Evolutionary conservation across 2,797 vertebrate genomes (phyloP).

Genomic region (Adelosebastes latens): DNA sequence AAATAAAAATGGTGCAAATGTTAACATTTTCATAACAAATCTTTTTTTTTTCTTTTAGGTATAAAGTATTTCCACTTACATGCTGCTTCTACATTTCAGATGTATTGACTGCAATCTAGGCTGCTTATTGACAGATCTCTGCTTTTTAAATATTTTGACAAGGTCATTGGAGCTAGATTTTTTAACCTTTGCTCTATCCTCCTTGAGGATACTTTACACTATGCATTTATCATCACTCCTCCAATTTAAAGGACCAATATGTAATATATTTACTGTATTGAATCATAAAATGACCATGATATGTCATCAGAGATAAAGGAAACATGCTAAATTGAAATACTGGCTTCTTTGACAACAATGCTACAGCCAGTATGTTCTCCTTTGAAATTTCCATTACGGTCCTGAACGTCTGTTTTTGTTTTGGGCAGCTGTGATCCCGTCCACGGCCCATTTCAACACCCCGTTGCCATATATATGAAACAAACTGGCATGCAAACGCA

Average conservation of each 20-base stretch:
- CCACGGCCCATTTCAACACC: too few relatives aligned
- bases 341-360: too few relatives aligned
- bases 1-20: neutral
- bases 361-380: too few relatives aligned
- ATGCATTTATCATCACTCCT: neutral
- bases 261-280: too few relatives aligned
- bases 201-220: neutral
- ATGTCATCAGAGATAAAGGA: too few relatives aligned
- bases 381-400: too few relatives aligned
- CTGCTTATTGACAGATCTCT: neutral
- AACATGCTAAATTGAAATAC: too few relatives aligned
- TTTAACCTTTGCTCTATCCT: neutral
- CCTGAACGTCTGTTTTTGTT: too few relatives aligned
- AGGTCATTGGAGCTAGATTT: neutral
- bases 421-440: too few relatives aligned
- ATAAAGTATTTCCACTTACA: neutral
- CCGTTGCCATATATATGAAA: too few relatives aligned
- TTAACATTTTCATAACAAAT: neutral
- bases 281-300: too few relatives aligned
- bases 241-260: neutral
- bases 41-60: neutral
- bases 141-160: neutral
- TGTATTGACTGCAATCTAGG: neutral
- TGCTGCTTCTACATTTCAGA: neutral
- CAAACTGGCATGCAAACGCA: too few relatives aligned